Conservation (phyloP, 2,888 invertebrate species). For the Hedya salicella region DNA sequence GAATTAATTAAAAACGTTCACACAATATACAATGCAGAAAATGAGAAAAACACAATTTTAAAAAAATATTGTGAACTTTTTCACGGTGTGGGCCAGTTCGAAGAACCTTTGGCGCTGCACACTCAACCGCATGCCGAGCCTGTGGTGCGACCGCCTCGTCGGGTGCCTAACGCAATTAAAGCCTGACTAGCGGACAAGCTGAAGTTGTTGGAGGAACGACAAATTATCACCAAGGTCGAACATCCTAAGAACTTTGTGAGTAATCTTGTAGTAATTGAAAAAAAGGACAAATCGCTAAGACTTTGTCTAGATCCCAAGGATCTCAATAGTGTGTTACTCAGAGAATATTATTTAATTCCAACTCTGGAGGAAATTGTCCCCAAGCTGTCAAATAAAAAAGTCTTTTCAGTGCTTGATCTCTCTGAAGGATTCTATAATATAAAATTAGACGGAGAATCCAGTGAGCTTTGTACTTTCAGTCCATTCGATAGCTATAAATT, state of each 20-base stretch:
- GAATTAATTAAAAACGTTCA: too few relatives aligned
- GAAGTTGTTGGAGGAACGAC: background rate
- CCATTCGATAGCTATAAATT: too few relatives aligned
- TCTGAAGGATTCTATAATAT: constrained; percentile 49
- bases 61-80: constrained; percentile 10
- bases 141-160: constrained; percentile 33
- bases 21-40: too few relatives aligned
- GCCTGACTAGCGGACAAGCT: background rate
- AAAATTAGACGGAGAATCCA: too few relatives aligned
- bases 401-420: constrained; percentile 44
- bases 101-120: constrained; percentile 40
- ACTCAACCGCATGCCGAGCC: constrained; percentile 24
- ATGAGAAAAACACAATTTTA: background rate
- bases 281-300: too few relatives aligned
- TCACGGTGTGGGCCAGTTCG: constrained; percentile 43
- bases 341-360: constrained; percentile 19
- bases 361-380: constrained; percentile 18
- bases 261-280: too few relatives aligned
- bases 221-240: constrained; percentile 37
- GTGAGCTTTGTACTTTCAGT: too few relatives aligned
- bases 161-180: constrained; percentile 19
- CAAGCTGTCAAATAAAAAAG: background rate
- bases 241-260: constrained; percentile 32
- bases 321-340: constrained; percentile 43
- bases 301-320: too few relatives aligned